Evolutionary conservation across 2,797 vertebrate species (phyloP).

Genomic region (Gadopsis marmoratus): DNA sequence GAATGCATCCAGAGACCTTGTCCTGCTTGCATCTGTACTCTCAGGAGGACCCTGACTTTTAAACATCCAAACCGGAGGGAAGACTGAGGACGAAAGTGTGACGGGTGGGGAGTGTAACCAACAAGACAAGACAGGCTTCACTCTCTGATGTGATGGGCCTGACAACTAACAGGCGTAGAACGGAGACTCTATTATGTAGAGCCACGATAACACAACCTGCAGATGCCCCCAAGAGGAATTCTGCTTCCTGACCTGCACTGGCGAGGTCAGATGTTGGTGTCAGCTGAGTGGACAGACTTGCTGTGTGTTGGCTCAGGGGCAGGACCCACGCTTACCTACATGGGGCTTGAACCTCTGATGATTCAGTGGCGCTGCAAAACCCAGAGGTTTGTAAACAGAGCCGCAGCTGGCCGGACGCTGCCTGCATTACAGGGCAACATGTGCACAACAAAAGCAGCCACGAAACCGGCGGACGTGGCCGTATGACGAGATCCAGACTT

Average conservation of each 20-base stretch:
- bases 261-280: conserved; percentile 53
- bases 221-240: conserved; percentile 5
- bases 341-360: conserved; percentile 14
- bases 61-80: conserved; percentile 12
- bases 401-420: conserved; percentile 49
- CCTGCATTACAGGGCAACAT: conserved; percentile 20
- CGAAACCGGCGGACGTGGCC: not conserved
- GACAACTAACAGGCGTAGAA: not conserved
- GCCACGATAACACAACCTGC: conserved; percentile 25
- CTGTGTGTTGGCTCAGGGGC: conserved; percentile 3
- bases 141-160: conserved; percentile 5
- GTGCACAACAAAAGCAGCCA: conserved; percentile 24
- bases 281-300: not conserved
- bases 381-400: conserved; percentile 41
- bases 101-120: not conserved
- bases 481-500: not conserved
- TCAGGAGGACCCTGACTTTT: conserved; percentile 21
- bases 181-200: conserved; percentile 14
- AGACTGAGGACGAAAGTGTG: not conserved
- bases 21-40: conserved; percentile 14
- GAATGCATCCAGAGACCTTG: not conserved
- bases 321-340: conserved; percentile 2
- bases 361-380: conserved; percentile 35
- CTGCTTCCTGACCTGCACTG: conserved; percentile 43
- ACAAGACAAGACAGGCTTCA: conserved; percentile 3